Evolutionary conservation across 2,797 vertebrate genomes (phyloP), one percentile per base, ranked within the genome.

Genomic region (Alcedo quadribrachys): DNA sequence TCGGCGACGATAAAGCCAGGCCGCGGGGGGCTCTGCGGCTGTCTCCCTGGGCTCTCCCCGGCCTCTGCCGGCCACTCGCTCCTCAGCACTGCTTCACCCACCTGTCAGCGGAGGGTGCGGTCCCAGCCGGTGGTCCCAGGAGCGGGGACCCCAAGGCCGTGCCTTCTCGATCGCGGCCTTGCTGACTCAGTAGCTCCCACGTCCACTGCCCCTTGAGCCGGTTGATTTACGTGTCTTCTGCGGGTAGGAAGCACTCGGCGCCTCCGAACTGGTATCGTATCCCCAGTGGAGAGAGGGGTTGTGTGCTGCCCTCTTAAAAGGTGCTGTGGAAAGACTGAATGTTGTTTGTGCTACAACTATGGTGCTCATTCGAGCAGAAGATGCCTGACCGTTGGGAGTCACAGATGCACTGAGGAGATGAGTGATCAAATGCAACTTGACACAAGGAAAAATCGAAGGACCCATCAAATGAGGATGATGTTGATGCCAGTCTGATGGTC

Each of bases 401-500:
- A 2, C 37, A 5, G 60, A 19, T 24, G n/a, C n/a, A 0, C 46
- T n/a, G 70, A 24, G 78, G 70, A 89, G 48, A 94, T 92, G 93
- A 60, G 78, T 33, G 67, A 33, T 55, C n/a, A 19, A 11, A 27
- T 12, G 4, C 85, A 18, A 0, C 55, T 55, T 55, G 76, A 40
- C 54, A 11, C 60, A 5, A 40, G 70, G 67, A 27, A 68, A 69
- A 40, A 43, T 3, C 37, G 5, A 69, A 63, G 76, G 82, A 82
- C 35, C 37, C 11, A 1, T 4, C 45, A 24, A 51, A 46, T 20
- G 37, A 62, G 73, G 70, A 87, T 60, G 75, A 9, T 93, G 67
- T 8, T 57, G 83, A 20, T 85, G 80, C 28, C 71, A 35, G 48
- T 91, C 51, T 96, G 96, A 96, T 77, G 15, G 77, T 83, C 92